Evolutionary conservation across 1,140 invertebrate genomes (phyloP).

Genomic region (Penaeus indicus): DNA sequence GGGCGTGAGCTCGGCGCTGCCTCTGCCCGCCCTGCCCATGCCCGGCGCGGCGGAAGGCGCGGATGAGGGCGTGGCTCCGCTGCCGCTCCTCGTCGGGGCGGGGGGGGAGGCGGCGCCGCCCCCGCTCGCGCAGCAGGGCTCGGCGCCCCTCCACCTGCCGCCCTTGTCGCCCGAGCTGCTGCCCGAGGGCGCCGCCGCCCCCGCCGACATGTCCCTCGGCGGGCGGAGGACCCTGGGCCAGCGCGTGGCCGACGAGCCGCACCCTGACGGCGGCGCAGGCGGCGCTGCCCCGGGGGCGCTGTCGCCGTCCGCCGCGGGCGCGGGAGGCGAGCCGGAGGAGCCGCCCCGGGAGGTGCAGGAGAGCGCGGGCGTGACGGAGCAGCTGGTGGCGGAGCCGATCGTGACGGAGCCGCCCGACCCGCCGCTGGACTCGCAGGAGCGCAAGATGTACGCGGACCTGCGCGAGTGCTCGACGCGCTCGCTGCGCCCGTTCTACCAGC

Average conservation of each 20-base stretch:
- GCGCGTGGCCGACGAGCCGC: constrained; percentile 33
- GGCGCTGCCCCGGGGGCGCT: background rate
- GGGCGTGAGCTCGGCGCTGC: background rate
- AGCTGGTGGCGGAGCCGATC: constrained; percentile 37
- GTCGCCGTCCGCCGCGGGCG: background rate
- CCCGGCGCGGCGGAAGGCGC: background rate
- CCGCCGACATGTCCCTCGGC: constrained; percentile 36
- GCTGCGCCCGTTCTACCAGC: constrained; percentile 68
- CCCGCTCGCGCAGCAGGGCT: background rate
- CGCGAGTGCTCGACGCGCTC: constrained; percentile 48
- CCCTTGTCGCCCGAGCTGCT: background rate
- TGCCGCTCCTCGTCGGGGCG: background rate
- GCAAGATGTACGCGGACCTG: constrained; percentile 61
- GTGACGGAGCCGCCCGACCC: constrained; percentile 61
- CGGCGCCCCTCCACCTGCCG: background rate
- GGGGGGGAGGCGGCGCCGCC: background rate
- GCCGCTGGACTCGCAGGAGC: constrained; percentile 56
- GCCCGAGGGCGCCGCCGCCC: background rate
- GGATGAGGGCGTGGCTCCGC: background rate
- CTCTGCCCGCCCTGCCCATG: background rate
- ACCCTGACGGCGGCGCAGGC: constrained; percentile 14
- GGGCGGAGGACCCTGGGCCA: constrained; percentile 54
- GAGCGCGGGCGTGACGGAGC: constrained; percentile 62
- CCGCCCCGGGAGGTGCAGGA: constrained; percentile 64
- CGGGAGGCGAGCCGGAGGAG: constrained; percentile 53